Conservation (phyloP, 2,113 vertebrate species). For the Rhinolophus sinicus region DNA sequence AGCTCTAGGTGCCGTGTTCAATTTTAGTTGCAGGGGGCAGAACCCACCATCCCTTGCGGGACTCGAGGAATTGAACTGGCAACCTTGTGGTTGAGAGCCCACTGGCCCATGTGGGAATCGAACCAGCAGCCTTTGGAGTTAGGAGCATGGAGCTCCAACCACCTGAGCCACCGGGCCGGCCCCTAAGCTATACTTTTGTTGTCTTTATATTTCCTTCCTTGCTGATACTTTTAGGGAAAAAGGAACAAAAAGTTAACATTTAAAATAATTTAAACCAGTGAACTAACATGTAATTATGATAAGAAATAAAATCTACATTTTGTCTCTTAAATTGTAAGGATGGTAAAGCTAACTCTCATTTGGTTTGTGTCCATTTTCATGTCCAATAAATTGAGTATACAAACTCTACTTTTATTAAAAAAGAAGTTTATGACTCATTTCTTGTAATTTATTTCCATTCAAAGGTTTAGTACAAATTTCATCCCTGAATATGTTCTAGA, state of each 20-base stretch:
- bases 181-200: conserved; percentile 13
- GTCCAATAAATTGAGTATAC: conserved; percentile 34
- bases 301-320: conserved; percentile 58
- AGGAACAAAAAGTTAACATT: conserved; percentile 43
- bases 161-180: too few species aligned
- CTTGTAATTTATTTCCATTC: conserved; percentile 24
- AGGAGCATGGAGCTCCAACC: too few species aligned
- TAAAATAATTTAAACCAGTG: conserved; percentile 63
- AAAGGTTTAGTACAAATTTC: not conserved
- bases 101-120: too few species aligned
- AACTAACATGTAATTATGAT: conserved; percentile 57
- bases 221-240: conserved; percentile 52
- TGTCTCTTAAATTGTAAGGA: conserved; percentile 49
- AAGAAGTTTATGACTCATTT: not conserved
- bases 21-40: too few species aligned
- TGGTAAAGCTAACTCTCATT: conserved; percentile 45
- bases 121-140: too few species aligned
- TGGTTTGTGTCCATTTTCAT: conserved; percentile 26
- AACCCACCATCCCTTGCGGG: too few species aligned
- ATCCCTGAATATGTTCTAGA: not conserved
- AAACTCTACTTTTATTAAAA: conserved; percentile 35
- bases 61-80: too few species aligned
- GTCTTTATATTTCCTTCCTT: conserved; percentile 4
- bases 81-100: too few species aligned
- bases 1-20: too few species aligned